Evolutionary conservation across 2,113 vertebrate species (phyloP).

Genomic region (Microtus richardsoni): DNA sequence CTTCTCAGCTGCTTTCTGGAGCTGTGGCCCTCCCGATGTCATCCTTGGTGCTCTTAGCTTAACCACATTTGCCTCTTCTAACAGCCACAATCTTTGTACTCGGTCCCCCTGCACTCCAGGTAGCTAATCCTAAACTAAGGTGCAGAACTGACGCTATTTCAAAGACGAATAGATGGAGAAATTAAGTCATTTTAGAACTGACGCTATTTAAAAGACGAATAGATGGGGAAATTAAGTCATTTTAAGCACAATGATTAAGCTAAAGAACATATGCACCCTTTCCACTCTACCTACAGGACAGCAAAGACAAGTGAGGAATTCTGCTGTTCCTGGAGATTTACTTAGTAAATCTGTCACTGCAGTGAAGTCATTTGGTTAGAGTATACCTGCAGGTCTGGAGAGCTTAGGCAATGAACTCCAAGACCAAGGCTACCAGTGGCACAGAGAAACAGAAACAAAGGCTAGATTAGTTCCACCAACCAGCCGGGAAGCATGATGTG

Average conservation of each 20-base stretch:
- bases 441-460: background rate
- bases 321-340: background rate
- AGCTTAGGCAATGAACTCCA: background rate
- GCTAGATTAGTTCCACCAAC: background rate
- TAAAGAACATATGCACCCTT: background rate
- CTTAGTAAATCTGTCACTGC: background rate
- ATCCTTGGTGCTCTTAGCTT: background rate
- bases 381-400: background rate
- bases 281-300: background rate
- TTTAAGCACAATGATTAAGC: background rate
- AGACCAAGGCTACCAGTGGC: background rate
- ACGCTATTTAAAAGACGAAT: background rate
- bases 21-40: background rate
- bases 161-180: background rate
- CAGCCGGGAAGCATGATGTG: background rate
- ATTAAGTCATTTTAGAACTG: background rate
- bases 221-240: background rate
- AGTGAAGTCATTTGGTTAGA: background rate
- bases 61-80: background rate
- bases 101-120: background rate
- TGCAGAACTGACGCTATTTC: background rate
- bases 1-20: background rate
- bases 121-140: background rate
- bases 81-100: background rate
- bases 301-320: background rate